Evolutionary conservation across 2,113 vertebrate species (phyloP), one percentile per base, ranked within the genome.

Genomic region (Austrofundulus limnaeus): DNA sequence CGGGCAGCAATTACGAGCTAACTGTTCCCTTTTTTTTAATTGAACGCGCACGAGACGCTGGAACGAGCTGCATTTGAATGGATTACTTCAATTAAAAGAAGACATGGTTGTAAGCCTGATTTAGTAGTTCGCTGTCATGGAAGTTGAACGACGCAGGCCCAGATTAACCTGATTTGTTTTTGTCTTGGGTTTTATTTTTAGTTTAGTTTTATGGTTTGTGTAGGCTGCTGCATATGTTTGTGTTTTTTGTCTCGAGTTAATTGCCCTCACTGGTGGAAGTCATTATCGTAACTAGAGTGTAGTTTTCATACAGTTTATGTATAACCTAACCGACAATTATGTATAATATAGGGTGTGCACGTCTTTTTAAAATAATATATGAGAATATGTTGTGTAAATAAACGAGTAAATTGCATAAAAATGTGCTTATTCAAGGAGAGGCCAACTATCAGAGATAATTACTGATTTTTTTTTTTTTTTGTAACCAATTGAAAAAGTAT

Each of bases 201-300:
- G 67, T 83, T 81, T 75, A 34, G 28, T 5, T 34, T 34, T 34
- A 34, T 5, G 3, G 38, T 16, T 66, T 79, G 2, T 56, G 70
- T 70, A 76, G 71, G 70, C 76, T 61, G 46, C 75, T 85, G 78
- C 73, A 70, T 76, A 66, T 9, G 39, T 16, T n/a, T n/a, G n/a
- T n/a, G n/a, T n/a, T 45, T 53, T 67, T 48, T 11, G 59, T 0
- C 59, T 51, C 38, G 46, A 65, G 31, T 63, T 68, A 71, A 80
- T 77, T 75, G 61, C 37, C 2, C 43, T 72, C 24, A 34, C 20
- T 65, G 62, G 15, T 66, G 45, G 68, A 78, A 61, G 14, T 43
- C 45, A 8, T 43, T 25, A 61, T 16, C 48, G 12, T 37, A 67
- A 53, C 73, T 56, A 55, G 80, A 79, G 79, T 61, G 59, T 8